Evolutionary conservation across 2,797 vertebrate genomes (phyloP).

Genomic region (Coracias cyanogaster): DNA sequence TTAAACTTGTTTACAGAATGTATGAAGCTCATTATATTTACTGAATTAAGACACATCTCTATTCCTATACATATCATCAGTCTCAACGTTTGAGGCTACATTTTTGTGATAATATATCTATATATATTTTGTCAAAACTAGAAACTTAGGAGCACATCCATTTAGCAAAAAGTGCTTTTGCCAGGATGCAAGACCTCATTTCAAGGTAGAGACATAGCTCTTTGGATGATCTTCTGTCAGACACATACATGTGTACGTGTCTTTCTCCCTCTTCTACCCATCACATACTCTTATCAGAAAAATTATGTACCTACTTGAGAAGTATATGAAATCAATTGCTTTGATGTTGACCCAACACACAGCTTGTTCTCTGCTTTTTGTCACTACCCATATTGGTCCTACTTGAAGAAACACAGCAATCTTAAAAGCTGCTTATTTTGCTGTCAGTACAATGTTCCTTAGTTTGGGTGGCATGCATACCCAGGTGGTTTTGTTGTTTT

Average conservation of each 20-base stretch:
- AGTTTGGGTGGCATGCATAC: background rate
- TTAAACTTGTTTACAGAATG: constrained; percentile 67
- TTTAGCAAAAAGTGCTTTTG: background rate
- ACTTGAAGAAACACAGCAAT: background rate
- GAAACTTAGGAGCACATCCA: background rate
- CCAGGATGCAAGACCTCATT: background rate
- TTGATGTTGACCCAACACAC: background rate
- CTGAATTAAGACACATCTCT: background rate
- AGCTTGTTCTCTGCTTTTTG: background rate
- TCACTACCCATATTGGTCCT: background rate
- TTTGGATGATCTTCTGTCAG: background rate
- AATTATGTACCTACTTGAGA: background rate
- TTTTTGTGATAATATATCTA: background rate
- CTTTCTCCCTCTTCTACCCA: background rate
- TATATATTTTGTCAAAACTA: background rate
- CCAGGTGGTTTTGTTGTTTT: rapidly evolving
- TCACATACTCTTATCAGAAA: background rate
- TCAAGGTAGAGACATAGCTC: rapidly evolving
- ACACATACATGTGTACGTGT: rapidly evolving
- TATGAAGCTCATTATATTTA: constrained; percentile 66
- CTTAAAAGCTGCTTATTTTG: background rate
- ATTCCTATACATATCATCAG: background rate
- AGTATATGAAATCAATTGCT: background rate
- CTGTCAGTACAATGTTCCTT: background rate
- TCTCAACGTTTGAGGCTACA: background rate